Percentiles rank a stretch among this genome's conserved stretches.
These are phyloP conservation scores for Drepana falcataria DNA, from an alignment of 2,888 invertebrate genomes.

Conservation along the genomic window DNA sequence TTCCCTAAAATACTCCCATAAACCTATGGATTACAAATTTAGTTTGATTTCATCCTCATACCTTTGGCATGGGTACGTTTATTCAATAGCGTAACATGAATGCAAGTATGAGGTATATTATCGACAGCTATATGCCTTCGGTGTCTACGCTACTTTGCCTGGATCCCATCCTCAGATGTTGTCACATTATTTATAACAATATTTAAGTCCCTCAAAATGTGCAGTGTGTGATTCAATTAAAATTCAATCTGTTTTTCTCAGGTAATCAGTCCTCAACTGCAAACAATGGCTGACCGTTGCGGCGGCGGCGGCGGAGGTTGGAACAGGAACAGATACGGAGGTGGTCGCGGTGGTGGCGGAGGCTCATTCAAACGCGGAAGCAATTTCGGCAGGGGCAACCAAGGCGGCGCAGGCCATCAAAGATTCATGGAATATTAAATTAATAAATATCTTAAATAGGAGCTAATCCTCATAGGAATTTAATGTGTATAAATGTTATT, in stretches of 20 bases:
- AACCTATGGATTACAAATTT: not conserved
- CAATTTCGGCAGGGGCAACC: conserved; percentile 62
- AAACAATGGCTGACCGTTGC: conserved; percentile 85
- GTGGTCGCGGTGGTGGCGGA: conserved; percentile 67
- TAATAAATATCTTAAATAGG: conserved; percentile 28
- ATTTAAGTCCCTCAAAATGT: too few species aligned
- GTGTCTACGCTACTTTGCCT: conserved; percentile 85
- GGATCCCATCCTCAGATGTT: conserved; percentile 87
- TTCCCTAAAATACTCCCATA: not conserved
- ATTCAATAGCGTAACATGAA: conserved; percentile 83
- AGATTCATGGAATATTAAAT: conserved; percentile 67
- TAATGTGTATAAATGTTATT: conserved; percentile 39
- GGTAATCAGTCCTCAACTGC: conserved; percentile 91
- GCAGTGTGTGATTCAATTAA: too few species aligned
- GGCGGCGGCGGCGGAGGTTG: conserved; percentile 80
- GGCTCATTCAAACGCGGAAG: conserved; percentile 72
- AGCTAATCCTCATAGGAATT: conserved; percentile 64
- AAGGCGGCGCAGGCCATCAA: conserved; percentile 60
- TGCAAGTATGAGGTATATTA: conserved; percentile 85
- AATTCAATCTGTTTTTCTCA: conserved; percentile 38
- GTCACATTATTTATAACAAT: conserved; percentile 55
- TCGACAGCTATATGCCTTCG: conserved; percentile 86
- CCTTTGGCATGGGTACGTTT: conserved; percentile 87
- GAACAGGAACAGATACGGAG: conserved; percentile 74
- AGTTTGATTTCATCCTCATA: conserved; percentile 72